phyloP scores from a whole-genome alignment of 1,140 invertebrate genomes.

The Oryctes rhinoceros region DNA sequence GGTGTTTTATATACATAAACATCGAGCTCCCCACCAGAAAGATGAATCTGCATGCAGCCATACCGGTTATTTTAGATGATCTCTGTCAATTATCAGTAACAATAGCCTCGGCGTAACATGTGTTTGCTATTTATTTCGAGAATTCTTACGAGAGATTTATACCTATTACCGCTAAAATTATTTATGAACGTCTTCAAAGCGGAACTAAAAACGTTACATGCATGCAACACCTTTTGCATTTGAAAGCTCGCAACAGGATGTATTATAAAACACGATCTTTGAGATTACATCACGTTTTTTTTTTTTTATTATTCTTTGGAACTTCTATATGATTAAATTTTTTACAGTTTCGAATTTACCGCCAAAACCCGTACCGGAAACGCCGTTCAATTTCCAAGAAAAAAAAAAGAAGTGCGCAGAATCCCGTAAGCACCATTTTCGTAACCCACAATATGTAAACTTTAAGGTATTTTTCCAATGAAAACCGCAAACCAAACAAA shows the following conservation, averaged over 20 bases:
- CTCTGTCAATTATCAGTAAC: conserved; percentile 7
- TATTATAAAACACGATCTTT: not conserved
- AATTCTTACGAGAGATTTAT: not conserved
- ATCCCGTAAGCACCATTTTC: no score
- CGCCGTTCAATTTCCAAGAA: no score
- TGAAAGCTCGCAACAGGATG: not conserved
- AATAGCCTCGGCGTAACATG: not conserved
- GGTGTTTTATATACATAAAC: conserved; percentile 25
- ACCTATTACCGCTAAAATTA: no score
- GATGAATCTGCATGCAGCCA: not conserved
- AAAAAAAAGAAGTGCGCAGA: no score
- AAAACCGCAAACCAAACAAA: conserved; percentile 7
- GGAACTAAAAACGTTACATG: conserved; percentile 4
- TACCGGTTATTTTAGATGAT: conserved; percentile 26
- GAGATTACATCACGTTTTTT: not conserved
- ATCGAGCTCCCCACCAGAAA: not conserved
- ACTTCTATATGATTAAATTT: not conserved
- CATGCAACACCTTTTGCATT: not conserved
- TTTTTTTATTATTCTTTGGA: not conserved
- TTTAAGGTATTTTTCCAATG: not conserved
- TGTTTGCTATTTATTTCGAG: not conserved
- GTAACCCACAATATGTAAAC: no score
- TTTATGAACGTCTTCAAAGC: not conserved
- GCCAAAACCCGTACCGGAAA: not conserved
- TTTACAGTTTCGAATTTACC: not conserved